These are phyloP conservation scores for Diachasmimorpha longicaudata DNA, from an alignment of 1,140 invertebrate species.

Conservation along the genomic window DNA sequence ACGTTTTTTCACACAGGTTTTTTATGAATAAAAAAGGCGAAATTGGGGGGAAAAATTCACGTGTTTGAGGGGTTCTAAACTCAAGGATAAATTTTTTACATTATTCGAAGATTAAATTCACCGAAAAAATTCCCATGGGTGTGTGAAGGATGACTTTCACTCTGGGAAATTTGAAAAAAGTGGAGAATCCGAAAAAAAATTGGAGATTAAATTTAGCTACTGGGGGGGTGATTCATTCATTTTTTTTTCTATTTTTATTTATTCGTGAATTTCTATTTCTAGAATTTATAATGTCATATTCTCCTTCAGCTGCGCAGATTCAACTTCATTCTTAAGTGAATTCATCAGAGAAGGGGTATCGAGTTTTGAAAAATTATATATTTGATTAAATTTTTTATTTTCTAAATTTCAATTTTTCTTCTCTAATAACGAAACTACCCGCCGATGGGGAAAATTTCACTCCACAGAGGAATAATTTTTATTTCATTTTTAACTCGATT, in stretches of 20 bases:
- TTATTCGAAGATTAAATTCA: slow-evolving; percentile 30
- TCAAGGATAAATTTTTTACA: neutral
- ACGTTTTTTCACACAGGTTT: slow-evolving; percentile 64
- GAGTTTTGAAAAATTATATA: no score
- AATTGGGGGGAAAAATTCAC: slow-evolving; percentile 33
- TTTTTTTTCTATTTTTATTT: neutral
- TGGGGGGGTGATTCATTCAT: neutral
- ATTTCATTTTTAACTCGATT: no score
- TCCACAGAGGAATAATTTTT: no score
- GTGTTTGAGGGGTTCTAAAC: slow-evolving; percentile 3
- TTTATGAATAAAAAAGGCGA: slow-evolving; percentile 32
- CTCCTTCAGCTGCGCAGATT: no score
- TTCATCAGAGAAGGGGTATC: no score
- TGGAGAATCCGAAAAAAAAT: neutral
- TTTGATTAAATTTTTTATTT: no score
- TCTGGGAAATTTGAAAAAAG: neutral
- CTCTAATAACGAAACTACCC: no score
- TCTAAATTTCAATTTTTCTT: no score
- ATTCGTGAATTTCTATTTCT: no score
- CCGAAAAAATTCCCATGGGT: slow-evolving; percentile 51
- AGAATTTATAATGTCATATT: no score
- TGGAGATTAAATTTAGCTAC: neutral
- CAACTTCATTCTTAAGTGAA: no score
- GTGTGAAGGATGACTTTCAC: neutral
- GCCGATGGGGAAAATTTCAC: no score